Conservation (phyloP, 2,888 invertebrate species). For the Drosophila seclusa region DNA sequence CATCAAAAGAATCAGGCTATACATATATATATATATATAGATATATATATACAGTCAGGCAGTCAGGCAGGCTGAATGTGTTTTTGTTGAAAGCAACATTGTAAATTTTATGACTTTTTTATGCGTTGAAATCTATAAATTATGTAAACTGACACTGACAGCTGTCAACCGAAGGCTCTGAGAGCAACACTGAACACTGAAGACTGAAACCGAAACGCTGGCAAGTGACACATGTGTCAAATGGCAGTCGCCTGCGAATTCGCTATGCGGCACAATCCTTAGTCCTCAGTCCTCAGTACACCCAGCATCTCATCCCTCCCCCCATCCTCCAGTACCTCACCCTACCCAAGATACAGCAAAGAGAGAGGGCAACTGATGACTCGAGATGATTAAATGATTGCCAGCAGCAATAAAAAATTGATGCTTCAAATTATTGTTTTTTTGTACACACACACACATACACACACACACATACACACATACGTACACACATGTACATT, state of each 20-base stretch:
- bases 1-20: slow-evolving; percentile 60
- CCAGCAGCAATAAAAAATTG: slow-evolving; percentile 71
- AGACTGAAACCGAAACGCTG: slow-evolving; percentile 59
- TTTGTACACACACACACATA: slow-evolving; percentile 52
- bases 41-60: background rate
- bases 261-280: slow-evolving; percentile 29
- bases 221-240: slow-evolving; percentile 81
- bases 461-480: background rate
- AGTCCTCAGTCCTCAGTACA: background rate
- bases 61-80: slow-evolving; percentile 52
- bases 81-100: slow-evolving; percentile 79
- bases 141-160: slow-evolving; percentile 80
- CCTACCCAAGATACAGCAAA: slow-evolving; percentile 5
- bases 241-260: slow-evolving; percentile 66
- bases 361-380: slow-evolving; percentile 64
- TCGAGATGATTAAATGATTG: slow-evolving; percentile 81
- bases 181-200: slow-evolving; percentile 11
- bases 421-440: slow-evolving; percentile 77
- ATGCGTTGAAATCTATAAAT: slow-evolving; percentile 80
- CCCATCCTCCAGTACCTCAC: background rate
- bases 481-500: background rate
- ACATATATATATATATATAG: background rate
- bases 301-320: slow-evolving; percentile 3
- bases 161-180: slow-evolving; percentile 66
- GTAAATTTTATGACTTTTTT: slow-evolving; percentile 81